These are phyloP conservation scores for Enteromius mattozi DNA, from an alignment of 2,797 vertebrate species.

Conservation along the genomic window DNA sequence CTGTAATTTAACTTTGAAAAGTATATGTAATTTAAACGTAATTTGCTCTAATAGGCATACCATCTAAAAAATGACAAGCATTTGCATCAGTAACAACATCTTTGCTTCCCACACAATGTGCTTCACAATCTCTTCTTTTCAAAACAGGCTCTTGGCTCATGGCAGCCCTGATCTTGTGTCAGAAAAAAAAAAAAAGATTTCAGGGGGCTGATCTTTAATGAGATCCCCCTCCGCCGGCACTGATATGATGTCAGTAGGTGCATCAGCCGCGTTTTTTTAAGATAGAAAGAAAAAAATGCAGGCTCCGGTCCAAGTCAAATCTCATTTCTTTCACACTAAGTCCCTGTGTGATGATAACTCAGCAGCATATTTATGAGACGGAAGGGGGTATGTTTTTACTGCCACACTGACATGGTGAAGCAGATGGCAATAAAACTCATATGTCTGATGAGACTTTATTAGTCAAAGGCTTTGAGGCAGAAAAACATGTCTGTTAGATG, in stretches of 20 bases:
- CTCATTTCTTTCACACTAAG: slow-evolving; percentile 50
- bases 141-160: slow-evolving; percentile 41
- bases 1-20: background rate
- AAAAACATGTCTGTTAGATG: slow-evolving; percentile 31
- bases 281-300: background rate
- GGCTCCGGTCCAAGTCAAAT: slow-evolving; percentile 35
- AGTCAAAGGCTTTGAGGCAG: slow-evolving; percentile 40
- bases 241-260: slow-evolving; percentile 41
- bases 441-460: slow-evolving; percentile 47
- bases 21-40: background rate
- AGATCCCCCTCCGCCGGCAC: slow-evolving; percentile 42
- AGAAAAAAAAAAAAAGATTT: slow-evolving; percentile 8
- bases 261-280: slow-evolving; percentile 24
- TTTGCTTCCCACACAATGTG: slow-evolving; percentile 5
- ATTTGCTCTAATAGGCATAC: background rate
- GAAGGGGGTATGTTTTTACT: slow-evolving; percentile 69
- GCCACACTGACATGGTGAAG: slow-evolving; percentile 69
- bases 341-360: slow-evolving; percentile 69
- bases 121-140: slow-evolving; percentile 13
- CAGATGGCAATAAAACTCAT: slow-evolving; percentile 73
- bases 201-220: slow-evolving; percentile 42
- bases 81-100: slow-evolving; percentile 9
- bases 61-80: background rate
- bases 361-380: slow-evolving; percentile 74
- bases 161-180: slow-evolving; percentile 20